These are phyloP conservation scores for Himalopsyche kuldschensis DNA, from an alignment of 2,888 invertebrate species.

Conservation along the genomic window DNA sequence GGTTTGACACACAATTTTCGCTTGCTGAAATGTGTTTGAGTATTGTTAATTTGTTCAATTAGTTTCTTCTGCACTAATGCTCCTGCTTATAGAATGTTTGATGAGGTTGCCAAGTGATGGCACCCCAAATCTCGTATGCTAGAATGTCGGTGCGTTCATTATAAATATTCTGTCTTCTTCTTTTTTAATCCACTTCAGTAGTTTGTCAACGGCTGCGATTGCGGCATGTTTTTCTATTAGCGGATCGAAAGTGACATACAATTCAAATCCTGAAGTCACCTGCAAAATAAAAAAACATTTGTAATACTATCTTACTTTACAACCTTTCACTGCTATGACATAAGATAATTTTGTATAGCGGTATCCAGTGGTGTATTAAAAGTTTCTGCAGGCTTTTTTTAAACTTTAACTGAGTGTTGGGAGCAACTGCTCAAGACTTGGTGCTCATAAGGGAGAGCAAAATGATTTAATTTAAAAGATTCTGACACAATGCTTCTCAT, in stretches of 20 bases:
- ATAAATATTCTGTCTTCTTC: conserved; percentile 92
- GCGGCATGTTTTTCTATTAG: conserved; percentile 83
- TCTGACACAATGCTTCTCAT: too few relatives aligned
- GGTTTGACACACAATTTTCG: too few relatives aligned
- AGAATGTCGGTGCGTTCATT: conserved; percentile 79
- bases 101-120: conserved; percentile 47
- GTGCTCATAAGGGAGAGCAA: too few relatives aligned
- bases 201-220: conserved; percentile 83
- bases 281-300: conserved; percentile 47
- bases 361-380: too few relatives aligned
- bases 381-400: too few relatives aligned
- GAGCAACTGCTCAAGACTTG: too few relatives aligned
- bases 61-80: conserved; percentile 44
- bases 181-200: conserved; percentile 91
- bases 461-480: too few relatives aligned
- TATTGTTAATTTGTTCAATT: not conserved
- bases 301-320: not conserved
- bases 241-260: conserved; percentile 92
- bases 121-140: conserved; percentile 48
- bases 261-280: conserved; percentile 87
- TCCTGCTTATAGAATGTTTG: conserved; percentile 36
- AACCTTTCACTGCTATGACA: conserved; percentile 21
- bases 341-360: too few relatives aligned
- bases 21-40: not conserved
- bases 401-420: too few relatives aligned